Conservation (phyloP, 2,113 vertebrate genomes). For the Onychostoma macrolepis region DNA sequence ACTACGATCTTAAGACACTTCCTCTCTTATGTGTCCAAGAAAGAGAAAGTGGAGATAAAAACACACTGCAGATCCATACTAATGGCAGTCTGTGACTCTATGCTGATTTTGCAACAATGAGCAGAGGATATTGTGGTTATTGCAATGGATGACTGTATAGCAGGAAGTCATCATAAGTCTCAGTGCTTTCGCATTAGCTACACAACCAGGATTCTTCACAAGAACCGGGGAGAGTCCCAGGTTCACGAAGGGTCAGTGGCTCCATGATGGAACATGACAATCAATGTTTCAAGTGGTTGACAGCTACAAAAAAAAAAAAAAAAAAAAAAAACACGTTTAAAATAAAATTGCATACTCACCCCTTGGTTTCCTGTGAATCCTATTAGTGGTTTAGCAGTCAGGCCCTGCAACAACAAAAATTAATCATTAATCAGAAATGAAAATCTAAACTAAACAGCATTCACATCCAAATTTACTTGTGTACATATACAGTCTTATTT, state of each 20-base stretch:
- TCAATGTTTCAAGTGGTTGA: neutral
- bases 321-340: neutral
- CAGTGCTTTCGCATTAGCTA: neutral
- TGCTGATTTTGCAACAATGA: neutral
- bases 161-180: neutral
- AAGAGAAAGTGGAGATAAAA: neutral
- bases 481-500: too few relatives aligned
- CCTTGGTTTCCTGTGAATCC: constrained; percentile 96
- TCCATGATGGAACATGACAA: constrained; percentile 6
- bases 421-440: neutral
- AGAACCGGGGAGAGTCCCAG: constrained; percentile 25
- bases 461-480: neutral
- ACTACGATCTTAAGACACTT: neutral
- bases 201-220: neutral
- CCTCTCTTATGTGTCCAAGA: neutral
- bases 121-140: constrained; percentile 34
- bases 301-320: too few relatives aligned
- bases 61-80: neutral
- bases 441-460: neutral
- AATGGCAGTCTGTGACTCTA: neutral
- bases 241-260: neutral
- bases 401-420: constrained; percentile 74
- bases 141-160: neutral
- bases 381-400: constrained; percentile 85
- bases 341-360: constrained; percentile 77